Percentiles rank a stretch among this genome's conserved stretches.
Conservation (phyloP, 2,797 vertebrate species). For the Siniperca scherzeri region DNA sequence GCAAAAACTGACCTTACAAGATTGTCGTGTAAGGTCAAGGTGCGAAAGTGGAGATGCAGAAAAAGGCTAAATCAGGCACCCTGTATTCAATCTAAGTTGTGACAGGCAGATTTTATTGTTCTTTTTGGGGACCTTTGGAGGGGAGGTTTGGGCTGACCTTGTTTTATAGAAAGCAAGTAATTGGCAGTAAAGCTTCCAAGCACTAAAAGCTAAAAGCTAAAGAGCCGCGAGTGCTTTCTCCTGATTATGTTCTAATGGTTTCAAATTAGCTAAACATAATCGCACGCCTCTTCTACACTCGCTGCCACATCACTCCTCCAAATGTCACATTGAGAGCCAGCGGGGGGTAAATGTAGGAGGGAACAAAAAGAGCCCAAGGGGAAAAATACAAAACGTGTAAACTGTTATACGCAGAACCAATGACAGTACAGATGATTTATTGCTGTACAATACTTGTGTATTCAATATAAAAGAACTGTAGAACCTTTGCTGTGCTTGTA, state of each 20-base stretch:
- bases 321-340: slow-evolving; percentile 66
- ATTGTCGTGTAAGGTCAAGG: slow-evolving; percentile 34
- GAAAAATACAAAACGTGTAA: slow-evolving; percentile 43
- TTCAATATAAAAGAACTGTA: slow-evolving; percentile 18
- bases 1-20: slow-evolving; percentile 4
- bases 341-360: slow-evolving; percentile 56
- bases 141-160: slow-evolving; percentile 61
- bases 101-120: slow-evolving; percentile 15
- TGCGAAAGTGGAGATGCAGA: slow-evolving; percentile 7
- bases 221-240: slow-evolving; percentile 70
- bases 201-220: slow-evolving; percentile 68
- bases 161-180: slow-evolving; percentile 71
- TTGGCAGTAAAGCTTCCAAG: slow-evolving; percentile 67
- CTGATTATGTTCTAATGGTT: slow-evolving; percentile 80
- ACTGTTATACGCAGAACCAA: slow-evolving; percentile 16
- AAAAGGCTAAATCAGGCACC: neutral
- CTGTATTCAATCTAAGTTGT: slow-evolving; percentile 24
- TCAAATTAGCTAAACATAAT: slow-evolving; percentile 78
- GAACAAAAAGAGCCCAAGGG: slow-evolving; percentile 44
- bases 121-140: slow-evolving; percentile 2
- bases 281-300: slow-evolving; percentile 54
- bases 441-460: slow-evolving; percentile 6
- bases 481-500: slow-evolving; percentile 6
- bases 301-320: slow-evolving; percentile 63
- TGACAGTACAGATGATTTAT: slow-evolving; percentile 44